Evolutionary conservation across 1,140 invertebrate species (phyloP).

Genomic region (Bemisia tabaci): DNA sequence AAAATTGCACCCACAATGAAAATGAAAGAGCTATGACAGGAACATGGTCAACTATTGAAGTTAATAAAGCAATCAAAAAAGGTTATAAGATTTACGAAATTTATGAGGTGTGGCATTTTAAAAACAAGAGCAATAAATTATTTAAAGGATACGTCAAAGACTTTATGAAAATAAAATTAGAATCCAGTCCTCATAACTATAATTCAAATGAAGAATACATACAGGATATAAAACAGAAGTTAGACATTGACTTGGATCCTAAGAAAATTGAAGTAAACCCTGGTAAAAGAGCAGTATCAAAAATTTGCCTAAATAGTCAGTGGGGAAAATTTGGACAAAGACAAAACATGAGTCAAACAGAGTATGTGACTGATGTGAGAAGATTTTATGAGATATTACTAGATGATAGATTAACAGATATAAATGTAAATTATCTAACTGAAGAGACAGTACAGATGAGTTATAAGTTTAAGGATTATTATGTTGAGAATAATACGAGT

Average conservation of each 20-base stretch:
- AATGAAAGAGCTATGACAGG: constrained; percentile 5
- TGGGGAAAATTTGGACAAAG: constrained; percentile 28
- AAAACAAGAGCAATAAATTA: constrained; percentile 7
- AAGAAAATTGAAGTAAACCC: constrained; percentile 27
- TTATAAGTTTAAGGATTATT: constrained; percentile 18
- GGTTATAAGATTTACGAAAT: constrained; percentile 6
- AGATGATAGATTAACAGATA: constrained; percentile 18
- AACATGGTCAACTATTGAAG: constrained; percentile 6
- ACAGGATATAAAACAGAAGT: constrained; percentile 7
- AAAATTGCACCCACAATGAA: neutral
- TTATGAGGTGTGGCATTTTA: constrained; percentile 7
- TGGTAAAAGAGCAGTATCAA: constrained; percentile 24
- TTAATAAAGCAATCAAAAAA: constrained; percentile 2
- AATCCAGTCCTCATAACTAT: constrained; percentile 7
- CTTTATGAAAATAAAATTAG: constrained; percentile 7
- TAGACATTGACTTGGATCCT: constrained; percentile 26
- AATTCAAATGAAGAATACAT: constrained; percentile 8
- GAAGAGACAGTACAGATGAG: constrained; percentile 21
- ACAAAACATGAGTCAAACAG: constrained; percentile 22
- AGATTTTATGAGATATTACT: constrained; percentile 23
- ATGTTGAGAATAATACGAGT: neutral
- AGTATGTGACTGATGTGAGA: constrained; percentile 20
- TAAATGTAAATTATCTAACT: constrained; percentile 18
- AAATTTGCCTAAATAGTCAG: constrained; percentile 27
- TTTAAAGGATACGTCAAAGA: constrained; percentile 1